A percentile compares a stretch with the other conserved stretches of the same genome.
These are phyloP conservation scores for Bovichtus variegatus DNA, from an alignment of 2,797 vertebrate species.

Conservation along the genomic window DNA sequence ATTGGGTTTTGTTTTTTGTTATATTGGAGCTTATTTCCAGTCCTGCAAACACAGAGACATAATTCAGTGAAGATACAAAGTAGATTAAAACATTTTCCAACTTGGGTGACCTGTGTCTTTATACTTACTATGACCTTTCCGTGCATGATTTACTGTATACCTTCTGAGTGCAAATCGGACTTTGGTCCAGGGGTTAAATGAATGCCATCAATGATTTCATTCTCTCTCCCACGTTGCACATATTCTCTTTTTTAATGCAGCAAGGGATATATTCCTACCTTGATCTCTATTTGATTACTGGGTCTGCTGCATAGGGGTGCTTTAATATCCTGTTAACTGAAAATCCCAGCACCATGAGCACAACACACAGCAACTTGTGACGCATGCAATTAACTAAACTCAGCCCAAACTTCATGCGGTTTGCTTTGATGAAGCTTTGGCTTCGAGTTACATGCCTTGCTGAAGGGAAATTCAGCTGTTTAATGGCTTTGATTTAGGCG, in stretches of 20 bases:
- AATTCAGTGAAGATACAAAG: not conserved
- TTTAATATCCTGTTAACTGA: not conserved
- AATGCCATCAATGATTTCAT: not conserved
- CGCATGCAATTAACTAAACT: not conserved
- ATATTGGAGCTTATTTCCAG: not conserved
- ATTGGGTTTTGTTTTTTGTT: slow-evolving; percentile 3
- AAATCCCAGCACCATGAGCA: not conserved
- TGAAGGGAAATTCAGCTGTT: not conserved
- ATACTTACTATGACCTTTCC: not conserved
- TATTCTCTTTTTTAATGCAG: not conserved
- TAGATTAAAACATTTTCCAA: slow-evolving; percentile 1
- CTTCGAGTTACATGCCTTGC: not conserved
- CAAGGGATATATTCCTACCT: not conserved
- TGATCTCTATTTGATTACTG: not conserved
- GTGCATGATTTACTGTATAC: not conserved
- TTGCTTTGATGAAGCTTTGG: not conserved
- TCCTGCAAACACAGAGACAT: not conserved
- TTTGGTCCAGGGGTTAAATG: not conserved
- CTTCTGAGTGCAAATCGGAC: not conserved
- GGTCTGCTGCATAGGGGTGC: not conserved
- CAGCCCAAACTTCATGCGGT: not conserved
- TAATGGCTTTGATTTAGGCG: not conserved
- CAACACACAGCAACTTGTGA: not conserved
- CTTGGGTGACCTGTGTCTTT: not conserved
- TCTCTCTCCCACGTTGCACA: not conserved